Evolutionary conservation across 2,113 vertebrate genomes (phyloP).

Genomic region (Toxotes jaculatrix): DNA sequence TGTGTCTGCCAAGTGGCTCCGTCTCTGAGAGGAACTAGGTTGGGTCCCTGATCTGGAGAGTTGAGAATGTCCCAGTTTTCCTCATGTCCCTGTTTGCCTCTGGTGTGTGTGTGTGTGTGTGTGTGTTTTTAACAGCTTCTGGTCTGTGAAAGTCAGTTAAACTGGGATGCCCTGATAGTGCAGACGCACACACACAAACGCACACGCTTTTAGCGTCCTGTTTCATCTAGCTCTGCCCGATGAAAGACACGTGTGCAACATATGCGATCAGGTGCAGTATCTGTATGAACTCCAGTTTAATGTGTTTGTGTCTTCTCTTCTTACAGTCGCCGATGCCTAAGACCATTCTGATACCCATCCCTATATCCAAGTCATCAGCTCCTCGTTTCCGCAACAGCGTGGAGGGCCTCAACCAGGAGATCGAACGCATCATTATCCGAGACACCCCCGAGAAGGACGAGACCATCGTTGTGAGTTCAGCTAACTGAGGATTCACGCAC

Average conservation of each 20-base stretch:
- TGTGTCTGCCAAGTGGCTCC: background rate
- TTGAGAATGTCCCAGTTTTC: conserved; percentile 49
- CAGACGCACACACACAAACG: background rate
- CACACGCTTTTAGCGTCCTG: background rate
- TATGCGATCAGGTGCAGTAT: background rate
- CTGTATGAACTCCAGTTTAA: background rate
- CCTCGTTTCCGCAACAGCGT: conserved; percentile 97
- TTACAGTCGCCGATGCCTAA: conserved; percentile 94
- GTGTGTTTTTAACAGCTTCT: background rate
- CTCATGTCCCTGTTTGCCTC: conserved; percentile 10
- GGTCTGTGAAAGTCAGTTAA: background rate
- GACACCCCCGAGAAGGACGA: conserved; percentile 96
- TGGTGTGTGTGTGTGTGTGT: conserved; percentile 2
- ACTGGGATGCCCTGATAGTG: background rate
- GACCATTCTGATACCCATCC: conserved; percentile 93
- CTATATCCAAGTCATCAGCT: conserved; percentile 93
- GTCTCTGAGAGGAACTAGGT: background rate
- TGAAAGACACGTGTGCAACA: too few relatives aligned
- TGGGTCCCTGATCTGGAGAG: conserved; percentile 3
- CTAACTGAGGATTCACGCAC: background rate
- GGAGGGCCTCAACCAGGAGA: conserved; percentile 98
- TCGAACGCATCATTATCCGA: conserved; percentile 97
- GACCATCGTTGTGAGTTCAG: conserved; percentile 91
- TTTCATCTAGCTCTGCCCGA: background rate
- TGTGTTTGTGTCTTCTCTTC: background rate